Evolutionary conservation across 2,888 invertebrate species (phyloP).

Genomic region (Melikaiella ostensackeni): DNA sequence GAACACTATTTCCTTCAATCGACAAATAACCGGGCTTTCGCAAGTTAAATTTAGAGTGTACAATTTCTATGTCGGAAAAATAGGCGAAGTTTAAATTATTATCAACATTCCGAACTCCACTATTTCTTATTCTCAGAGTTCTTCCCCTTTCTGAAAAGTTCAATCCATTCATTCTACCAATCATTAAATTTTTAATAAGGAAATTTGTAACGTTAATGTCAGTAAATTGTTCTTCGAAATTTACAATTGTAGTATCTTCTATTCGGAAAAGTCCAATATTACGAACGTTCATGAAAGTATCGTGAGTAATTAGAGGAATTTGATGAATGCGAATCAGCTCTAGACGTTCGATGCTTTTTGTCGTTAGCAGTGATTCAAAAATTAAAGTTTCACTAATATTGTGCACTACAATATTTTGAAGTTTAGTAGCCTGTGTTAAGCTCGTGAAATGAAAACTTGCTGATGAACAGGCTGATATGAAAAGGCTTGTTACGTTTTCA

Average conservation of each 20-base stretch:
- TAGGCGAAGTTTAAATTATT: conserved; percentile 60
- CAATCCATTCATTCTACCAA: conserved; percentile 57
- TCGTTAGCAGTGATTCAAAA: conserved; percentile 55
- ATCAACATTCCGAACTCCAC: conserved; percentile 56
- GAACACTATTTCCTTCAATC: conserved; percentile 56
- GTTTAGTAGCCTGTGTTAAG: conserved; percentile 52
- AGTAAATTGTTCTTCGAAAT: conserved; percentile 63
- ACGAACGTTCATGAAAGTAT: conserved; percentile 56
- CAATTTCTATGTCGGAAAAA: conserved; percentile 60
- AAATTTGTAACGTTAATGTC: conserved; percentile 55
- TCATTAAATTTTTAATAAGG: conserved; percentile 61
- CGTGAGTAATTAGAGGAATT: conserved; percentile 57
- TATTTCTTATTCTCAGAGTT: conserved; percentile 58
- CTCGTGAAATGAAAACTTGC: conserved; percentile 60
- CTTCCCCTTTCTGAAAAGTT: conserved; percentile 59
- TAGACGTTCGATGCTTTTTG: conserved; percentile 53
- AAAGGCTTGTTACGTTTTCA: conserved; percentile 58
- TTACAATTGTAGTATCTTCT: conserved; percentile 59
- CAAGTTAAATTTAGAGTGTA: conserved; percentile 61
- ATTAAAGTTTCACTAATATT: conserved; percentile 61
- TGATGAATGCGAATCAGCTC: conserved; percentile 58
- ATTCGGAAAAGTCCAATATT: conserved; percentile 60
- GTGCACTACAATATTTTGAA: conserved; percentile 60
- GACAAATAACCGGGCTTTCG: conserved; percentile 59
- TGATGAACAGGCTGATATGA: conserved; percentile 58